Percentiles rank a stretch among this genome's conserved stretches.
phyloP scores from a whole-genome alignment of 1,140 invertebrate genomes.

The Brachystomella parvula region DNA sequence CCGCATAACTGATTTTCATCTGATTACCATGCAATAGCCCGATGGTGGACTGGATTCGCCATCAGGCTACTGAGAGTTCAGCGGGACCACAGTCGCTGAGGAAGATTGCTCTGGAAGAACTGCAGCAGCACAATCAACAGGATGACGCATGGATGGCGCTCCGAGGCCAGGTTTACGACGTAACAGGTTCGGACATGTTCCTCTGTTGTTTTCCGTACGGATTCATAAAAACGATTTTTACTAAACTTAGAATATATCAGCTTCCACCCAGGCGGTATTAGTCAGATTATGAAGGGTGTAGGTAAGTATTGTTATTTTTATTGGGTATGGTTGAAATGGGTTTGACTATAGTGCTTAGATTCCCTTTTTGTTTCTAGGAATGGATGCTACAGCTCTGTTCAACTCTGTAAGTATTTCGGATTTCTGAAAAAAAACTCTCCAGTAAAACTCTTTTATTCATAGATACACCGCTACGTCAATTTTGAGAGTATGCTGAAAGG shows the following conservation, averaged over 20 bases:
- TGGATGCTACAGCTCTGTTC: slow-evolving; percentile 22
- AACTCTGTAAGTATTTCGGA: slow-evolving; percentile 16
- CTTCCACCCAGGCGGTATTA: slow-evolving; percentile 23
- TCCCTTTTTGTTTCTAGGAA: slow-evolving; percentile 4
- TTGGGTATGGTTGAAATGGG: too few species aligned
- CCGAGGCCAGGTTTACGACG: slow-evolving; percentile 17
- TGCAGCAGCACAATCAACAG: slow-evolving; percentile 18
- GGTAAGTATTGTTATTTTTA: slow-evolving; percentile 4
- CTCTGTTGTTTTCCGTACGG: too few species aligned
- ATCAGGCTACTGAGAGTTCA: not conserved
- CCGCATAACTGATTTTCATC: not conserved
- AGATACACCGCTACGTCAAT: slow-evolving; percentile 25
- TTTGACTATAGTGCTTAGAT: not conserved
- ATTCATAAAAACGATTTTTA: too few species aligned
- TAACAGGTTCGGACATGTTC: too few species aligned
- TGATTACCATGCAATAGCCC: not conserved
- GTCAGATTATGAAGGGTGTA: slow-evolving; percentile 24
- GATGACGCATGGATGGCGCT: slow-evolving; percentile 30
- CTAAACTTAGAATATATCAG: slow-evolving; percentile 16
- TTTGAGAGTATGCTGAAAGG: slow-evolving; percentile 20
- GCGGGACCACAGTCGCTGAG: slow-evolving; percentile 13
- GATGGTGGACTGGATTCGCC: slow-evolving; percentile 4
- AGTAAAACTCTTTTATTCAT: not conserved
- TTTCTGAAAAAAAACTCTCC: not conserved
- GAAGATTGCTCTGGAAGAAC: slow-evolving; percentile 13